Conservation (phyloP, 2,113 vertebrate genomes). For the Tiliqua scincoides region DNA sequence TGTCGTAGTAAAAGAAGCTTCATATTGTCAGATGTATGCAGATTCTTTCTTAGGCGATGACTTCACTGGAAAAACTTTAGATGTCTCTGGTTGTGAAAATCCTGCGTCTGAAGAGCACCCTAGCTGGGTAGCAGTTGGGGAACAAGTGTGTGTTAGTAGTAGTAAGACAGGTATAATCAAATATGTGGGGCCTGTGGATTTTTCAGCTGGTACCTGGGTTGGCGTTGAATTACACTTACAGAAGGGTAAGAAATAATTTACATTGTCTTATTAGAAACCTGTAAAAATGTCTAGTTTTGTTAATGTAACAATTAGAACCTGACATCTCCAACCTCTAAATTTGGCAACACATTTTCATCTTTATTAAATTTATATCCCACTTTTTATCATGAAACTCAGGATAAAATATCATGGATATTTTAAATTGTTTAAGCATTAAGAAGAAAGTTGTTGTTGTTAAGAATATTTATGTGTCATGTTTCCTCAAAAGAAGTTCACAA, state of each 20-base stretch:
- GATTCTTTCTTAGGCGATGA: constrained; percentile 47
- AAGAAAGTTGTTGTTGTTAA: not conserved
- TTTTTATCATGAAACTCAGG: not conserved
- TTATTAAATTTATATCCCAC: not conserved
- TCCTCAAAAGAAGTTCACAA: no score
- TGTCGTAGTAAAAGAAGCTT: not conserved
- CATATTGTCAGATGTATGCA: constrained; percentile 18
- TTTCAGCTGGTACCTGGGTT: constrained; percentile 86
- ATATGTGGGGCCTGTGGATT: constrained; percentile 85
- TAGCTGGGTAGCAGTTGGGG: constrained; percentile 79
- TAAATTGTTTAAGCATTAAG: not conserved
- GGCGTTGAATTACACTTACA: constrained; percentile 83
- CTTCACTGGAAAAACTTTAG: constrained; percentile 53
- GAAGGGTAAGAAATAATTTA: constrained; percentile 75
- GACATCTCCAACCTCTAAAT: not conserved
- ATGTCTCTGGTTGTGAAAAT: constrained; percentile 76
- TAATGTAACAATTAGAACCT: not conserved
- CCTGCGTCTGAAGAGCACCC: constrained; percentile 73
- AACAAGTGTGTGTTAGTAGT: constrained; percentile 83
- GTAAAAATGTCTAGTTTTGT: not conserved
- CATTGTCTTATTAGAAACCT: not conserved
- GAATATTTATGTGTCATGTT: no score
- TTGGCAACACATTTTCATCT: no score
- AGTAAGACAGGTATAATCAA: constrained; percentile 78
- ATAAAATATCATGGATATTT: not conserved